Evolutionary conservation across 2,797 vertebrate genomes (phyloP).

Genomic region (Tarsius wallacei): DNA sequence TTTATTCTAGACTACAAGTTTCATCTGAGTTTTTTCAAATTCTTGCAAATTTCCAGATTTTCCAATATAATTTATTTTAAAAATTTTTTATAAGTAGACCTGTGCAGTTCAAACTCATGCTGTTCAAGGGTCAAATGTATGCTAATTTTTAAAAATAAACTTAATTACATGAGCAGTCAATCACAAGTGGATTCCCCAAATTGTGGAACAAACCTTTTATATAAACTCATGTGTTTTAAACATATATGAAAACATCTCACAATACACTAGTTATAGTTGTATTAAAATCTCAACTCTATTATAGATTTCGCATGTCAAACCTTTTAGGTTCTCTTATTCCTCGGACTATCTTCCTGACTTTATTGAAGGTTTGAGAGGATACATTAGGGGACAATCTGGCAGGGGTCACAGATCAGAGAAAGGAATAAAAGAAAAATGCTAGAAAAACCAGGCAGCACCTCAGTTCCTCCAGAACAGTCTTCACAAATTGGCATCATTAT

Average conservation of each 20-base stretch:
- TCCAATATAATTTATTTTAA: neutral
- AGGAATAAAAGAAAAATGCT: slow-evolving; percentile 6
- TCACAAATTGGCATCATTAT: neutral
- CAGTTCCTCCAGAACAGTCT: neutral
- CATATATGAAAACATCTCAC: neutral
- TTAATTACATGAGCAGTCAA: neutral
- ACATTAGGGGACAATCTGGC: neutral
- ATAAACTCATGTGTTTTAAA: slow-evolving; percentile 17
- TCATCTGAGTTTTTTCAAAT: neutral
- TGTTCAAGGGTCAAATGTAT: neutral
- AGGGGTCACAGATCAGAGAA: slow-evolving; percentile 31
- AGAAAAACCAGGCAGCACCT: neutral
- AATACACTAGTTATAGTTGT: neutral
- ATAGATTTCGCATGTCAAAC: neutral
- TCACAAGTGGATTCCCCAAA: neutral
- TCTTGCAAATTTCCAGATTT: neutral
- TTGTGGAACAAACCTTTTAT: slow-evolving; percentile 20
- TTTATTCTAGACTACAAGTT: neutral
- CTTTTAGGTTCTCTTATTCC: slow-evolving; percentile 17
- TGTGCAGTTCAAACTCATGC: neutral
- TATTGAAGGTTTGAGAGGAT: slow-evolving; percentile 5
- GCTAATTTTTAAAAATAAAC: neutral
- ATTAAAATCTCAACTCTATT: neutral
- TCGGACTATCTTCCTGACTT: slow-evolving; percentile 1
- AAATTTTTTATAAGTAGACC: neutral